phyloP scores from a whole-genome alignment of 2,113 vertebrate species.

The Austrofundulus limnaeus region DNA sequence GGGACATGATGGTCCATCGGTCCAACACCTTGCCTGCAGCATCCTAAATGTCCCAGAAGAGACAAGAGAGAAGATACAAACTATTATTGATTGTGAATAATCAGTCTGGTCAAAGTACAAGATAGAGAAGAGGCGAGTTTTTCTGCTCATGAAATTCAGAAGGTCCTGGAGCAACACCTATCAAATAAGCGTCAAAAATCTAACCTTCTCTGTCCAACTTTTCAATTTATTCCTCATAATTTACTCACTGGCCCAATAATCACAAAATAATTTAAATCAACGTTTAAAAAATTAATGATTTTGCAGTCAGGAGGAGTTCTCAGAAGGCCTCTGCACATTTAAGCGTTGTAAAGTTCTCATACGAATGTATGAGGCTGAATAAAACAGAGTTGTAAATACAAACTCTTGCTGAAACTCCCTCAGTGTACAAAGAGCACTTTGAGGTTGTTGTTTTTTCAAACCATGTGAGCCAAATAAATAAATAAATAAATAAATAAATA shows the following conservation, averaged over 20 bases:
- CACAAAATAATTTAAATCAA: constrained; percentile 76
- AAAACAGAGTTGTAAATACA: constrained; percentile 64
- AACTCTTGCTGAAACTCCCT: constrained; percentile 68
- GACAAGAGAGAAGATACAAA: constrained; percentile 86
- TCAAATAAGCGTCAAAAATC: constrained; percentile 48
- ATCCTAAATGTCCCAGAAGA: constrained; percentile 88
- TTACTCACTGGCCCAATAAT: constrained; percentile 72
- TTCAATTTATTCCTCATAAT: constrained; percentile 20
- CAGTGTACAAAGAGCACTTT: constrained; percentile 55
- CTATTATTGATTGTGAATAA: constrained; percentile 91
- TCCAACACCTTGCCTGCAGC: constrained; percentile 99
- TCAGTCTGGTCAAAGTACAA: constrained; percentile 72
- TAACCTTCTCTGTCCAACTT: constrained; percentile 19
- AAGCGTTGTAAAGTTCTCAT: constrained; percentile 60
- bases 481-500: constrained; percentile 22
- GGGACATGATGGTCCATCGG: constrained; percentile 99
- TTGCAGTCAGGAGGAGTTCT: constrained; percentile 70
- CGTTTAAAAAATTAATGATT: no score
- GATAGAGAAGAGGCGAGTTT: constrained; percentile 60
- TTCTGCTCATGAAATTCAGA: constrained; percentile 78
- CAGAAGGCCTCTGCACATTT: constrained; percentile 65
- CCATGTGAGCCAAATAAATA: constrained; percentile 30
- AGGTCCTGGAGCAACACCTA: constrained; percentile 75
- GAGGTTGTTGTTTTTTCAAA: constrained; percentile 47
- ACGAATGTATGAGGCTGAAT: constrained; percentile 62